Conservation (phyloP, 2,113 vertebrate species). For the Sitta europaea region DNA sequence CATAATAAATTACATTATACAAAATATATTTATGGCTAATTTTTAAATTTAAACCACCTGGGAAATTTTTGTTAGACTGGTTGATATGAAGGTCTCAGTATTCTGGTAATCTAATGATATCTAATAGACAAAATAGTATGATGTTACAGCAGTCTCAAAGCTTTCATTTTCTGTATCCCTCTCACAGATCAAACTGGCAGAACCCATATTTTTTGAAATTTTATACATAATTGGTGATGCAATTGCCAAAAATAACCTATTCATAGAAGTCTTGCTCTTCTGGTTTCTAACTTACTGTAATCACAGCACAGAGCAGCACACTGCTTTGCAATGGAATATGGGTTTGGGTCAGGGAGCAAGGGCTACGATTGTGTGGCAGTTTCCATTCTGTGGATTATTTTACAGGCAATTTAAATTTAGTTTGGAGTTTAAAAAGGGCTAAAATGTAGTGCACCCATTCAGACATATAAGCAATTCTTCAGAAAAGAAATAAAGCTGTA, state of each 20-base stretch:
- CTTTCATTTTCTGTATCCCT: slow-evolving; percentile 58
- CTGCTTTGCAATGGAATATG: slow-evolving; percentile 60
- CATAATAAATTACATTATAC: slow-evolving; percentile 67
- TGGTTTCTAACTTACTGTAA: slow-evolving; percentile 71
- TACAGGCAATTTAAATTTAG: slow-evolving; percentile 67
- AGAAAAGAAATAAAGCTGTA: not conserved
- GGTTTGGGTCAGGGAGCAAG: slow-evolving; percentile 66
- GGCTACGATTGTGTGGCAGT: slow-evolving; percentile 57
- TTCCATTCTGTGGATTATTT: slow-evolving; percentile 70
- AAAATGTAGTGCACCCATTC: slow-evolving; percentile 39
- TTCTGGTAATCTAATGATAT: slow-evolving; percentile 68
- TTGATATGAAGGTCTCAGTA: slow-evolving; percentile 48
- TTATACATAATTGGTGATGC: slow-evolving; percentile 72
- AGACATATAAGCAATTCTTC: not conserved
- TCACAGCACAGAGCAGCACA: slow-evolving; percentile 56
- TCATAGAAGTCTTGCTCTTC: slow-evolving; percentile 65
- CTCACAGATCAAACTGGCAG: slow-evolving; percentile 59
- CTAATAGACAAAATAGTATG: slow-evolving; percentile 69
- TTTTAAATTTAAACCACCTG: slow-evolving; percentile 67
- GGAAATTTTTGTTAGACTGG: slow-evolving; percentile 42
- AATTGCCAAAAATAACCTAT: slow-evolving; percentile 73
- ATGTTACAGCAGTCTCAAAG: slow-evolving; percentile 55
- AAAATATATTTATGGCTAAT: slow-evolving; percentile 71
- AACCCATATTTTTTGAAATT: slow-evolving; percentile 72
- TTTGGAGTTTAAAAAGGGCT: slow-evolving; percentile 43